A percentile compares a stretch with the other conserved stretches of the same genome.
These are phyloP conservation scores for Athrips mouffetella DNA, from an alignment of 2,888 invertebrate genomes.

Conservation along the genomic window DNA sequence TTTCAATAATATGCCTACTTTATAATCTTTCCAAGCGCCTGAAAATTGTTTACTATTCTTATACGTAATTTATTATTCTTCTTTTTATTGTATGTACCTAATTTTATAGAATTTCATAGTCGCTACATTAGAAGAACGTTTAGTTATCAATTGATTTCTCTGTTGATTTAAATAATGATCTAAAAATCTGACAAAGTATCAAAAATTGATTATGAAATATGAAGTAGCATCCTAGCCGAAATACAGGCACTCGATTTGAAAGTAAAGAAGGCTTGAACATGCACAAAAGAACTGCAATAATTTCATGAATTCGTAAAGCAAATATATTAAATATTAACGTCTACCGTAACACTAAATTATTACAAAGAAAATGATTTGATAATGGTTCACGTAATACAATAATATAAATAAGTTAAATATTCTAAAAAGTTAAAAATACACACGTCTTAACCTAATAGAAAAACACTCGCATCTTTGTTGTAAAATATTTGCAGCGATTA, in stretches of 20 bases:
- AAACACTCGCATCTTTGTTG: conserved; percentile 68
- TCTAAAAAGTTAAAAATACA: conserved; percentile 78
- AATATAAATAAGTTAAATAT: conserved; percentile 77
- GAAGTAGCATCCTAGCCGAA: conserved; percentile 39
- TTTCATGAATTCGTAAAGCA: conserved; percentile 69
- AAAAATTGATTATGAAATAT: conserved; percentile 4
- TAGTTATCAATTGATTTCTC: conserved; percentile 36
- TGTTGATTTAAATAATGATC: conserved; percentile 48
- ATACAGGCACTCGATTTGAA: conserved; percentile 66
- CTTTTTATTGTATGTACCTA: conserved; percentile 58
- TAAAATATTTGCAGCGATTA: conserved; percentile 43
- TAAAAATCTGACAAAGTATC: conserved; percentile 43
- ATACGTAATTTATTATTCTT: conserved; percentile 53
- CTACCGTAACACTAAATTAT: conserved; percentile 75
- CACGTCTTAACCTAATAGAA: conserved; percentile 76
- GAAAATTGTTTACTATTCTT: conserved; percentile 60
- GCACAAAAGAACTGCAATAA: conserved; percentile 68
- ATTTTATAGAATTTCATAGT: conserved; percentile 61
- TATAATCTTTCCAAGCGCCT: conserved; percentile 77
- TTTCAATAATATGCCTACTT: conserved; percentile 77
- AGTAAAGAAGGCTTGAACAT: conserved; percentile 67
- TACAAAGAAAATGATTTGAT: conserved; percentile 75
- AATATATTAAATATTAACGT: conserved; percentile 76
- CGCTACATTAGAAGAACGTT: conserved; percentile 53
- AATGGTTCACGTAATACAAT: conserved; percentile 74